Base-by-base conservation (phyloP, 2,888 invertebrate genomes). In the Exephanes ischioxanthus region DNA sequence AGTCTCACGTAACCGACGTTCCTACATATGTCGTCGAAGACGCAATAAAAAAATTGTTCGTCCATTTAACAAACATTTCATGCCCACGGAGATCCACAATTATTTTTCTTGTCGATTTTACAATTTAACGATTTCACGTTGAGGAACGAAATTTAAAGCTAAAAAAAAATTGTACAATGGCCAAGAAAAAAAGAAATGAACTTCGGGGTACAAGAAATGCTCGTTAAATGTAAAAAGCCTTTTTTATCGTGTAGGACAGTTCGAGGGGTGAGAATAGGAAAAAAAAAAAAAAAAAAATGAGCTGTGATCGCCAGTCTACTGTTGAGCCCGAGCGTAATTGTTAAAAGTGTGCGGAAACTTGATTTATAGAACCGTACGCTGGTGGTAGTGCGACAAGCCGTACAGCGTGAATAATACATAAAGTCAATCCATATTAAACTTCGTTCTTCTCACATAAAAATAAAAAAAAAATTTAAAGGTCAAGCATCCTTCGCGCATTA, bases 321-420 rank as follows among this genome's bases (percentile, higher is more conserved):
- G 37, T 51, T 58, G 73, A 83, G 83, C 72, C 58, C 33, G 45
- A n/a, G 63, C n/a, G n/a, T 22, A n/a, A 66, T 66, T 14, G 6
- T 1, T 19, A 22, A 58, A 55, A 45, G 14, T n/a, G 16, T 75
- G 22, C n/a, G 30, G 53, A 11, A 79, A 30, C 14, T 51, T 14
- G 9, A 41, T 77, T 68, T 61, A n/a, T 16, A 53, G 19, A 75
- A 51, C 5, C 51, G 51, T 22, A 37, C 33, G 53, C 22, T 53
- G 53, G 22, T 26, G 41, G 53, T 51, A n/a, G 26, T 41, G 41
- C 41, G 45, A 61, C 61, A 19, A 55, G 30, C 26, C 58, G 58
- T 72, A 72, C 41, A 16, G 63, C 30, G 30, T 30, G 6, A 33
- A 63, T 63, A 33, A 63, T 33, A 33, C 30, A 63, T 16, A 26